Evolutionary conservation across 2,888 invertebrate species (phyloP), one percentile per base, ranked within the genome.

Genomic region (Loripinus fragilis): DNA sequence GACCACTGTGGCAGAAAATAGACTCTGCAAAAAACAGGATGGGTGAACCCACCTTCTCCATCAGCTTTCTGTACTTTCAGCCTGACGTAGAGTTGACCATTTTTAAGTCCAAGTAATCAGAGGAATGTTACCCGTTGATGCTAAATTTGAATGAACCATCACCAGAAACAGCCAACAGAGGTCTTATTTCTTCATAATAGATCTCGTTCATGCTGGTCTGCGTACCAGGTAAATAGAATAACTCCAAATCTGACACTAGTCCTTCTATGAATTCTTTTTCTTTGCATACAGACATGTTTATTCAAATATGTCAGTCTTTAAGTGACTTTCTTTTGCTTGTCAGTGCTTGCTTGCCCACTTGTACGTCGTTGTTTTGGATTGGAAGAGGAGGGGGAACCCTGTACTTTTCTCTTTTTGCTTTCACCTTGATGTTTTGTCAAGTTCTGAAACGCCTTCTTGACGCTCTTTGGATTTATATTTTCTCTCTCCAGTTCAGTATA

Each of bases 81-180:
- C 60, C 71, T 75, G 20, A 75, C 65, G 30, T 60, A 79, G 20
- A 75, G 10, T 72, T 65, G 25, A 50, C 55, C 52, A n/a, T 50
- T 68, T 33, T 74, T 67, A 77, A 23, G 35, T 80, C 80, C 12
- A 81, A 45, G 23, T 68, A 81, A 60, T 74, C 78, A 74, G 74
- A 64, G 20, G 74, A 75, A 72, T 81, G 74, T 25, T 76, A 68
- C 35, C 76, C 74, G 45, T 68, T 66, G 48, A 77, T 70, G 12
- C 35, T 25, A 52, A 76, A 71, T 73, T 80, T 75, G 23, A 73
- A 38, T 12, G 38, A 12, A 75, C 20, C 74, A 52, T 33, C 64
- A 25, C 17, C 66, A 33, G 3, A 60, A 45, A 48, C 20, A 30
- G 48, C 48, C 12, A 20, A 8, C 48, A 48, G 48, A 48, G 17